Base-by-base conservation (phyloP, 2,797 vertebrate species). In the Semaprochilodus insignis region DNA sequence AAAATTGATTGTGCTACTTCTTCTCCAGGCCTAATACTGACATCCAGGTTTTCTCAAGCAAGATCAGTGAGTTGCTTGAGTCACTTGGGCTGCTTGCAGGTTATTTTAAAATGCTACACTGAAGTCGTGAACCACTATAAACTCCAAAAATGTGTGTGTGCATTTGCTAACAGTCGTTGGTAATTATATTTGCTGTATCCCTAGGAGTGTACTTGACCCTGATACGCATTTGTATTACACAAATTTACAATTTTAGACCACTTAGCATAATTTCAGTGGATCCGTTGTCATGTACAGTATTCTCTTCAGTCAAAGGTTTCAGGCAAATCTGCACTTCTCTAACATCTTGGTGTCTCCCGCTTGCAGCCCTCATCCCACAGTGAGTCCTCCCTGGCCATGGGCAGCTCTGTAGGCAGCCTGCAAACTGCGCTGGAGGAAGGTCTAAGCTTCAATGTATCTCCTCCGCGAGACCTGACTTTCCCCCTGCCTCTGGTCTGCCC, bases 341-440 rank as follows among this genome's bases (percentile, higher is more conserved):
- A 31, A 74, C 54, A 23, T 62, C 36, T 36, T 77, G 6, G 15
- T 80, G 1, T 65, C 25, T 57, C 74, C 13, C 13, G 15, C 78
- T 63, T 55, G n/a, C 88, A 91, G 34, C 92, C 96, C 90, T 87
- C 91, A 2, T 93, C 95, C 0, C 95, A 95, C 88, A 98, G 97
- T 1, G 96, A 96, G 88, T 94, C 95, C 2, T 97, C 97, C 0
- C 89, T 97, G 90, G 97, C 96, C 74, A 97, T 95, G 75, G 95
- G 92, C 84, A 97, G 95, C 89, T 99, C 97, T 0, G 96, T 92
- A 0, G 96, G 96, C 88, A 98, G 97, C 93, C 93, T 98, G 78
- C 97, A 99, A 94, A 96, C 96, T 89, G 98, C 95, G 0, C 91
- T 97, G 88, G 97, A 98, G 86, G 97, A 99, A 89, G 97, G 96